phyloP scores from a whole-genome alignment of 2,888 invertebrate genomes.

The Pammene fasciana region DNA sequence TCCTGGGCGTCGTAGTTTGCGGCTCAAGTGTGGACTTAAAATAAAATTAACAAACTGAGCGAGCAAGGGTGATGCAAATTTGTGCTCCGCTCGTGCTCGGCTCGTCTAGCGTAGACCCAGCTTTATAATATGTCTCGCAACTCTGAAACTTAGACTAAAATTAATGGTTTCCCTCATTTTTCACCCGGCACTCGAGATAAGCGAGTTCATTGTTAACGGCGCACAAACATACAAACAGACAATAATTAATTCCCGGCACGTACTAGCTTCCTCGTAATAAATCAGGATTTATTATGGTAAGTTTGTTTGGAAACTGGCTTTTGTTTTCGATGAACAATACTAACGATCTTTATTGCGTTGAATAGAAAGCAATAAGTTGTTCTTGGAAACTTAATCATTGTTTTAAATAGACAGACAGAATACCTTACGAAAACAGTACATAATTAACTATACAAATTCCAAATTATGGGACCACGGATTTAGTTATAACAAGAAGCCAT shows the following conservation, averaged over 20 bases:
- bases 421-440: too few relatives aligned
- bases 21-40: too few relatives aligned
- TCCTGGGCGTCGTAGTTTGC: too few relatives aligned
- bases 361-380: not conserved
- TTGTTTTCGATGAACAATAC: slow-evolving; percentile 4
- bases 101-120: too few relatives aligned
- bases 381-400: not conserved
- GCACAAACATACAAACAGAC: slow-evolving; percentile 39
- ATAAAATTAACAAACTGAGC: too few relatives aligned
- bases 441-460: too few relatives aligned
- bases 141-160: slow-evolving; percentile 42
- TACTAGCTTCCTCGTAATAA: slow-evolving; percentile 19
- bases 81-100: too few relatives aligned
- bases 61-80: too few relatives aligned
- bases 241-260: slow-evolving; percentile 40
- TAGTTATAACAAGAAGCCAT: too few relatives aligned
- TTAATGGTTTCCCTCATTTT: slow-evolving; percentile 23
- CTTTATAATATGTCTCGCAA: not conserved
- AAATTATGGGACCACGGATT: too few relatives aligned
- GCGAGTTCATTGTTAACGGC: slow-evolving; percentile 23
- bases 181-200: slow-evolving; percentile 32
- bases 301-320: slow-evolving; percentile 20
- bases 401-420: too few relatives aligned
- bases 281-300: slow-evolving; percentile 23
- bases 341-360: not conserved